Conservation (phyloP, 2,113 vertebrate species). For the Orthonyx spaldingii region DNA sequence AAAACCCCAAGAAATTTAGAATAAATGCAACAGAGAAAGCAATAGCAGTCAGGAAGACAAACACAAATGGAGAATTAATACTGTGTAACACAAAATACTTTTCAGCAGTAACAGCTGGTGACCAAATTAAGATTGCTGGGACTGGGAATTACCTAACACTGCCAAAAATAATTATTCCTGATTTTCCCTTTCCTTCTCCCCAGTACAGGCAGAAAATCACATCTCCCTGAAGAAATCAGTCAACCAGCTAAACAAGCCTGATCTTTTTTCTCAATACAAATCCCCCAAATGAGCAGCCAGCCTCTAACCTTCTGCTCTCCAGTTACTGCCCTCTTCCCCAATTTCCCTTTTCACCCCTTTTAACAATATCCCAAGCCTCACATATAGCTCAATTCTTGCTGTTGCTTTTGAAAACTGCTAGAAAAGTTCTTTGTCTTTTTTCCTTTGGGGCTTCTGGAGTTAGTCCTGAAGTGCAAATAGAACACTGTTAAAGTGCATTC, state of each 20-base stretch:
- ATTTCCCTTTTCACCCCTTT: constrained; percentile 42
- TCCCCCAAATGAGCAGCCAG: not conserved
- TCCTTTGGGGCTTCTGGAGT: not conserved
- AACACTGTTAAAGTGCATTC: not conserved
- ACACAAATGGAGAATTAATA: constrained; percentile 32
- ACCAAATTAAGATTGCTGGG: constrained; percentile 40
- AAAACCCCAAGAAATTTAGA: not conserved
- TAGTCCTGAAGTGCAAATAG: not conserved
- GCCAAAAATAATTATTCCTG: constrained; percentile 60
- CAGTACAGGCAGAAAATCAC: constrained; percentile 19
- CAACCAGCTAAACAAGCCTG: constrained; percentile 47
- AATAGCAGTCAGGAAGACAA: not conserved
- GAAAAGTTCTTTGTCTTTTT: constrained; percentile 29
- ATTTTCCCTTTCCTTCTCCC: constrained; percentile 38
- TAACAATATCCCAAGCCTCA: constrained; percentile 16
- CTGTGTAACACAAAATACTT: constrained; percentile 20
- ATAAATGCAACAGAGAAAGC: not conserved
- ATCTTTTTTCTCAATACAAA: not conserved
- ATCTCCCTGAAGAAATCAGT: constrained; percentile 48
- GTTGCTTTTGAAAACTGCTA: constrained; percentile 12
- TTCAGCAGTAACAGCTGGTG: constrained; percentile 46
- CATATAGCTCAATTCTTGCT: not conserved
- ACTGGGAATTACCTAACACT: constrained; percentile 47
- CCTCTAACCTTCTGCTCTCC: constrained; percentile 36
- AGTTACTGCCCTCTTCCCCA: constrained; percentile 30